Percentiles rank a stretch among this genome's conserved stretches.
phyloP scores from a whole-genome alignment of 35 echinoderm and acorn worm species.

The Acanthaster planci region DNA sequence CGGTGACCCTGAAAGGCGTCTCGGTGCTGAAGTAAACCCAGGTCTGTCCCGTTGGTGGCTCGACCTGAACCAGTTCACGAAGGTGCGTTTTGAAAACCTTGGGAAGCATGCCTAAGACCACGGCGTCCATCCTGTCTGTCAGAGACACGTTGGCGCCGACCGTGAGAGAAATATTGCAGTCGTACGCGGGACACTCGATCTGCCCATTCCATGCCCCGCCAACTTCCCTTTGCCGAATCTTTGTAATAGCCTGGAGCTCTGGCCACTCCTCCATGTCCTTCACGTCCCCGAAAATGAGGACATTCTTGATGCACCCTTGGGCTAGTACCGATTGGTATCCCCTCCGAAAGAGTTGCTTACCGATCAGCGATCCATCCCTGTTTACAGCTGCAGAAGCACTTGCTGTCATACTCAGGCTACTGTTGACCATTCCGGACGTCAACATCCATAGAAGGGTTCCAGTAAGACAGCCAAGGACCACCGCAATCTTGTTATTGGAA shows the following conservation, averaged over 20 bases:
- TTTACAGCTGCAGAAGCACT: no score
- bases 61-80: background rate
- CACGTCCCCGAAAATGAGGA: conserved; percentile 68
- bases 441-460: background rate
- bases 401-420: no score
- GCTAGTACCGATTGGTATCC: background rate
- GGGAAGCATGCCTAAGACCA: conserved; percentile 70
- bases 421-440: no score
- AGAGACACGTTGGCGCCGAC: conserved; percentile 40
- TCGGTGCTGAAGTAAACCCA: conserved; percentile 86
- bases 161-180: conserved; percentile 49
- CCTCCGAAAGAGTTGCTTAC: no score
- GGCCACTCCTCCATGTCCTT: conserved; percentile 71
- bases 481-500: background rate
- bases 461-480: background rate
- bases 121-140: conserved; percentile 63
- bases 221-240: conserved; percentile 33
- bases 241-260: conserved; percentile 48
- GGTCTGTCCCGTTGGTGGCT: conserved; percentile 57
- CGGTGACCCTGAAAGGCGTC: conserved; percentile 53
- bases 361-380: no score
- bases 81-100: conserved; percentile 61
- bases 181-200: conserved; percentile 6
- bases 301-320: conserved; percentile 40
- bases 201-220: background rate